Conservation (phyloP, 1,140 invertebrate species). For the Caenorhabditis briggsae region DNA sequence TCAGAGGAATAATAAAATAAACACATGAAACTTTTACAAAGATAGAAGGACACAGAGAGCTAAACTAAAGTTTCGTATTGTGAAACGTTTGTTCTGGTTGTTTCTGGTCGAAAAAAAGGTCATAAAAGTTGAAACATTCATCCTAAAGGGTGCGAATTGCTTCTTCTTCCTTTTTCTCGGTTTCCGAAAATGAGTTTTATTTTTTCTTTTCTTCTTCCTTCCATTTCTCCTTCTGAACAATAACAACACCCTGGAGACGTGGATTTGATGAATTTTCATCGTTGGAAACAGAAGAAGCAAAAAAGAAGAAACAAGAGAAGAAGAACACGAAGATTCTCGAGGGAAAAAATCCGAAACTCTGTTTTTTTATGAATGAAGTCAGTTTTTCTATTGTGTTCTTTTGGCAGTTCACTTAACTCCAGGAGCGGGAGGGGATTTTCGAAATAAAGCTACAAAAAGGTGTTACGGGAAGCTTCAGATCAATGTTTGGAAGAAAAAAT, state of each 20-base stretch:
- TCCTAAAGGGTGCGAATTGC: constrained; percentile 40
- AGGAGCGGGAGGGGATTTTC: no score
- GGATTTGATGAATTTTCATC: constrained; percentile 45
- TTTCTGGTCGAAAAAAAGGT: constrained; percentile 25
- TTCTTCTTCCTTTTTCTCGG: background rate
- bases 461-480: no score
- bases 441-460: no score
- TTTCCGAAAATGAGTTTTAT: constrained; percentile 35
- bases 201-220: background rate
- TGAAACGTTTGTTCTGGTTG: background rate
- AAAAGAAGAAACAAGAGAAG: background rate
- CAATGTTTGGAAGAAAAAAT: no score
- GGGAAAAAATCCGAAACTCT: background rate
- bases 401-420: no score
- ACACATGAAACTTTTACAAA: background rate
- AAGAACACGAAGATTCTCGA: background rate
- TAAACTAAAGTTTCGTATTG: no score
- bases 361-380: background rate
- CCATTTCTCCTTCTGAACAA: constrained; percentile 24
- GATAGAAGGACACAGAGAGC: no score
- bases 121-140: constrained; percentile 52
- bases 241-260: constrained; percentile 49
- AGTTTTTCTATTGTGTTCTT: background rate
- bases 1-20: background rate
- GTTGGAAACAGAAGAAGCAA: background rate